Percentiles rank a stretch among this genome's conserved stretches.
phyloP scores from a whole-genome alignment of 2,888 invertebrate species.

The Steinernema hermaphroditum region DNA sequence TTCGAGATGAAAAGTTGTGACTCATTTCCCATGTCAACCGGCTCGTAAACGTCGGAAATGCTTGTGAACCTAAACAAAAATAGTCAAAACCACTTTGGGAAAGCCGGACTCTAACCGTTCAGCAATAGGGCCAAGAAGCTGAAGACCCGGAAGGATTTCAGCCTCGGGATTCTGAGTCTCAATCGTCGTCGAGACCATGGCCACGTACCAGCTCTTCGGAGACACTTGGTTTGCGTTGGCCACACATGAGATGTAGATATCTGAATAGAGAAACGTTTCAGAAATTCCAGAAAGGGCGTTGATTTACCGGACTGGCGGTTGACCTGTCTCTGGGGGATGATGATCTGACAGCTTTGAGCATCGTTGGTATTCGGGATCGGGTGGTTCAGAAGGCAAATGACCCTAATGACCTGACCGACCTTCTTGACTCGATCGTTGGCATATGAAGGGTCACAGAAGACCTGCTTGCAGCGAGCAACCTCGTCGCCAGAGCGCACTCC shows the following conservation, averaged over 20 bases:
- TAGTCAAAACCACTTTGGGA: too few species aligned
- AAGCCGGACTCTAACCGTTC: conserved; percentile 76
- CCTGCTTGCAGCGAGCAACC: conserved; percentile 91
- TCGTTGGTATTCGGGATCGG: conserved; percentile 93
- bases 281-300: not conserved
- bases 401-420: conserved; percentile 81
- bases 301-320: conserved; percentile 71
- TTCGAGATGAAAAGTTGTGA: conserved; percentile 94
- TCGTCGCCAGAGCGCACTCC: conserved; percentile 95
- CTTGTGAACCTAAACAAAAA: conserved; percentile 71
- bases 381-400: conserved; percentile 96
- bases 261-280: conserved; percentile 74
- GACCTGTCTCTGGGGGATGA: conserved; percentile 98
- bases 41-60: conserved; percentile 82
- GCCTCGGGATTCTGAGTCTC: conserved; percentile 91
- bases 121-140: conserved; percentile 84
- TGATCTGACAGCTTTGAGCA: conserved; percentile 95
- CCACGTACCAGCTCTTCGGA: conserved; percentile 79
- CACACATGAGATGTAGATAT: conserved; percentile 95
- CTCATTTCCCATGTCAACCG: conserved; percentile 83
- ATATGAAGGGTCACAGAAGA: conserved; percentile 97
- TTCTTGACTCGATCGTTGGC: conserved; percentile 74
- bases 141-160: conserved; percentile 91
- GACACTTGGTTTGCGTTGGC: conserved; percentile 91
- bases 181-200: conserved; percentile 98